These are phyloP conservation scores for Hemithea aestivaria DNA, from an alignment of 2,888 invertebrate genomes.

Conservation along the genomic window DNA sequence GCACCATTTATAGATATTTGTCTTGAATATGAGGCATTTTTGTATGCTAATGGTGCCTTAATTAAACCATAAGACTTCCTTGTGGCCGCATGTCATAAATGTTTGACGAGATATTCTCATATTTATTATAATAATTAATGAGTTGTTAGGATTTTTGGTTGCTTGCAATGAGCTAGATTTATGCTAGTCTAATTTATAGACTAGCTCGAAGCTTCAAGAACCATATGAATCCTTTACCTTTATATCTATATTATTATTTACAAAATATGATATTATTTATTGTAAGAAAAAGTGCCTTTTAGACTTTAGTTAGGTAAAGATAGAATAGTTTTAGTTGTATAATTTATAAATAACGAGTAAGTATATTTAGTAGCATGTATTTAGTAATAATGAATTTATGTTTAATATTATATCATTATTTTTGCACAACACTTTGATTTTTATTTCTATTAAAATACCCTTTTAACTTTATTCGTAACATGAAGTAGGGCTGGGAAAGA, in stretches of 20 bases:
- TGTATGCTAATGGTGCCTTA: conserved; percentile 24
- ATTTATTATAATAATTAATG: too few relatives aligned
- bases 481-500: too few relatives aligned
- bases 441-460: too few relatives aligned
- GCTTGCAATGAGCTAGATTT: background rate
- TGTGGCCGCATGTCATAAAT: background rate
- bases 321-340: conserved; percentile 25
- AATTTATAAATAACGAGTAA: conserved; percentile 20
- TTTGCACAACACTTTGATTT: conserved; percentile 58
- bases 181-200: too few relatives aligned
- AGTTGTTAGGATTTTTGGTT: conserved; percentile 9
- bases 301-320: conserved; percentile 24
- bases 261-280: conserved; percentile 44
- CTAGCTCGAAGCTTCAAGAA: too few relatives aligned
- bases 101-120: conserved; percentile 1
- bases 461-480: too few relatives aligned
- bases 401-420: conserved; percentile 64
- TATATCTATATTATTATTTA: conserved; percentile 14
- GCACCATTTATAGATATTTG: too few relatives aligned
- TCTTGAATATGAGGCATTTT: conserved; percentile 13
- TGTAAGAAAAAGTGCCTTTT: conserved; percentile 73
- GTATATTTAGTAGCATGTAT: conserved; percentile 15
- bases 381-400: conserved; percentile 54
- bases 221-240: conserved; percentile 11
- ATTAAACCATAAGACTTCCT: conserved; percentile 1